phyloP scores from a whole-genome alignment of 2,888 invertebrate genomes.

The Aphrophora alni region DNA sequence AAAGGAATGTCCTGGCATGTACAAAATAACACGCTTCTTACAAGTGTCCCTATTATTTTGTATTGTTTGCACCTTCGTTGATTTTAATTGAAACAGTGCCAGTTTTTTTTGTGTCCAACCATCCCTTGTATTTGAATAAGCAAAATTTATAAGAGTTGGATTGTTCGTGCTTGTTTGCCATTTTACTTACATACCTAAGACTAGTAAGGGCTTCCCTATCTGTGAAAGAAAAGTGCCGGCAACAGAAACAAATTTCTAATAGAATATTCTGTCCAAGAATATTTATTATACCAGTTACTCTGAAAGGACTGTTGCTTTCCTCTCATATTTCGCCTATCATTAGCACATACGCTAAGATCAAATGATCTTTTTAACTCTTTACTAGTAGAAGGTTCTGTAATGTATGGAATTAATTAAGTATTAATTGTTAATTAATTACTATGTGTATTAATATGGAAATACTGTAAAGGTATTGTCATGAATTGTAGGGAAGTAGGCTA shows the following conservation, averaged over 20 bases:
- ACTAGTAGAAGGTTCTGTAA: no score
- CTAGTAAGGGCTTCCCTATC: background rate
- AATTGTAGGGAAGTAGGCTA: no score
- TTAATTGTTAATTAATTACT: no score
- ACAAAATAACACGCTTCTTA: background rate
- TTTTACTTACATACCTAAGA: background rate
- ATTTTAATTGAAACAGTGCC: background rate
- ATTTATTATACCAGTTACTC: no score
- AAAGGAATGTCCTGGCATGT: background rate
- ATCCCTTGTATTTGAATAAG: background rate
- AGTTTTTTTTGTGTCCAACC: background rate
- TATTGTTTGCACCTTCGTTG: background rate
- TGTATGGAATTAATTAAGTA: no score
- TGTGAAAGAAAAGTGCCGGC: background rate
- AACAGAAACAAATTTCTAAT: no score
- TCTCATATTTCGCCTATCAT: no score
- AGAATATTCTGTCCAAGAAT: no score
- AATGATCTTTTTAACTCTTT: no score
- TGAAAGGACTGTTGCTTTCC: no score
- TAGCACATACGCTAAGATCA: slow-evolving; percentile 4
- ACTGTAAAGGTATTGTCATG: no score
- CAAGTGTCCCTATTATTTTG: background rate
- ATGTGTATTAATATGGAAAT: no score
- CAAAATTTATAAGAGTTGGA: background rate
- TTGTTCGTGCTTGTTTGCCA: background rate